Evolutionary conservation across 2,797 vertebrate species (phyloP), one percentile per base, ranked within the genome.

Genomic region (Pitangus sulphuratus): DNA sequence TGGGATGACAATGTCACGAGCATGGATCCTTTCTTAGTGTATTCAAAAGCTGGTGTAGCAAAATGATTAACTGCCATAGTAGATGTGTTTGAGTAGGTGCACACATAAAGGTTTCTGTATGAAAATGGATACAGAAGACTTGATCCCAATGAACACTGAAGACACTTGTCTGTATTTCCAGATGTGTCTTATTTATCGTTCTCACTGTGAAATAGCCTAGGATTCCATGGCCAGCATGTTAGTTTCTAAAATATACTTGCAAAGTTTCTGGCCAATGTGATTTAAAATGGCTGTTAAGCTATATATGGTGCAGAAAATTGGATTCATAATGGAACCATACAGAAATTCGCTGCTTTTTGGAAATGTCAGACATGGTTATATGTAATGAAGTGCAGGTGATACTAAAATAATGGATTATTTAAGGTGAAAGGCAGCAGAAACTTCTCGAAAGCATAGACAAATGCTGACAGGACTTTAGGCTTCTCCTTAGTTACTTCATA

Each of bases 321-420:
- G 60, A 64, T 95, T 84, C 56, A 69, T 92, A 95, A 96, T 57
- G 68, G 76, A 93, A 84, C 74, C 45, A 75, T 44, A n/a, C 15
- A 82, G n/a, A 94, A 92, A 91, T 54, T 68, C 3, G 0, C 17
- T 74, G 35, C 11, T 70, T 76, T 92, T 81, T 96, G 69, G 39
- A 93, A 78, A 96, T 91, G 26, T 54, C 51, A 79, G 58, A 12
- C 54, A 72, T 39, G 35, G 42, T 75, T 89, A 53, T 50, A 75
- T 24, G 51, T 87, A 96, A 97, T 91, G 88, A 93, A 96, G 64
- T 92, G 48, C 87, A 97, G 88, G 76, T 96, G 90, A 93, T 88
- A 42, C 64, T 64, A 90, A 95, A 83, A 65, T 84, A 88, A 70
- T 92, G 80, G 44, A 88, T 77, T 94, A 91, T 97, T 95, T 96